Evolutionary conservation across 2,888 invertebrate species (phyloP).

Genomic region (Drosophila monieri): DNA sequence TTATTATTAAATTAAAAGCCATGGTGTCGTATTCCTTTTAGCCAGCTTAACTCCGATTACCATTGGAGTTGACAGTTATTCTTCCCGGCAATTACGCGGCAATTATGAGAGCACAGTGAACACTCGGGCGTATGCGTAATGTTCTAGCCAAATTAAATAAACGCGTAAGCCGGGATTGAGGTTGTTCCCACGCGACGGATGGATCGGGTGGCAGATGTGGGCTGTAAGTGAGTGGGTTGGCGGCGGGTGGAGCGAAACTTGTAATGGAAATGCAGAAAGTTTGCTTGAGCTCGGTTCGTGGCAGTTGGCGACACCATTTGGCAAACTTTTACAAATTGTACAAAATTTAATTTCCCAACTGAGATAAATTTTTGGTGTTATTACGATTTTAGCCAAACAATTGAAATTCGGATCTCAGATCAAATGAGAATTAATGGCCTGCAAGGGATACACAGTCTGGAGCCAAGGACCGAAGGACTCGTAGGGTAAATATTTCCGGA

Average conservation of each 20-base stretch:
- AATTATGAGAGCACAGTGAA: constrained; percentile 25
- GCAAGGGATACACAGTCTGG: neutral
- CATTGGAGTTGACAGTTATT: constrained; percentile 17
- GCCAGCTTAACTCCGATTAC: constrained; percentile 2
- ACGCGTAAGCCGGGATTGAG: constrained; percentile 34
- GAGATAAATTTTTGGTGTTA: constrained; percentile 47
- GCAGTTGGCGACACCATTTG: constrained; percentile 59
- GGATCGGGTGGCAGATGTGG: constrained; percentile 1
- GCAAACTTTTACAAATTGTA: constrained; percentile 54
- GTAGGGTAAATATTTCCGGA: constrained; percentile 15
- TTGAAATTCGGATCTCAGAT: constrained; percentile 34
- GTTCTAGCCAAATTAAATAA: constrained; percentile 42
- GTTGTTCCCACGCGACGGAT: constrained; percentile 1
- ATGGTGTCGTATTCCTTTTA: neutral
- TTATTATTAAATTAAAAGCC: neutral
- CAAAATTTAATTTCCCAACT: constrained; percentile 40
- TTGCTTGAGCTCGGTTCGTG: constrained; percentile 34
- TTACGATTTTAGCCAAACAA: constrained; percentile 29
- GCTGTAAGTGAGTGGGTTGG: constrained; percentile 1
- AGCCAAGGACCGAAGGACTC: neutral
- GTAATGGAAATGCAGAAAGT: constrained; percentile 62
- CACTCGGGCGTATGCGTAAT: constrained; percentile 15
- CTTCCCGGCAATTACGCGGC: constrained; percentile 32
- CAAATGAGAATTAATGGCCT: constrained; percentile 30
- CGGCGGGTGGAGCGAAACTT: constrained; percentile 41